phyloP scores from a whole-genome alignment of 2,113 vertebrate genomes.

The Podarcis raffonei region DNA sequence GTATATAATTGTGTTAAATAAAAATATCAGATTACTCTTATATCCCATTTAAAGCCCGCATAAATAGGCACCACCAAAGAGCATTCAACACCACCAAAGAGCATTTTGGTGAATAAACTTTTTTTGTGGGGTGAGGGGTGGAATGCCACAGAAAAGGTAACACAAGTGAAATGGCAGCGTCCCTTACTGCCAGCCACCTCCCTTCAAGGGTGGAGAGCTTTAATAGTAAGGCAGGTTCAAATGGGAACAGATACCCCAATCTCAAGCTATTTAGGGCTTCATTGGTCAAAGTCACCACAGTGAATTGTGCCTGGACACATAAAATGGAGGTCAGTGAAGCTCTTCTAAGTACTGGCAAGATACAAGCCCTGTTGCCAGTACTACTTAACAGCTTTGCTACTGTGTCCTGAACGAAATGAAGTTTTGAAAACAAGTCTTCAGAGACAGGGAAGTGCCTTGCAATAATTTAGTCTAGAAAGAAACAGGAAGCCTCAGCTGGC shows the following conservation, averaged over 20 bases:
- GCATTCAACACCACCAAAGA: not conserved
- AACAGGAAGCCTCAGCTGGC: too few species aligned
- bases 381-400: not conserved
- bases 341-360: not conserved
- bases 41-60: too few species aligned
- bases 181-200: not conserved
- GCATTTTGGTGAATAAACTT: not conserved
- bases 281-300: not conserved
- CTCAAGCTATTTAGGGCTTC: not conserved
- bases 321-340: too few species aligned
- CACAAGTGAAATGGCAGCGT: not conserved
- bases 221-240: not conserved
- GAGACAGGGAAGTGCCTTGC: not conserved
- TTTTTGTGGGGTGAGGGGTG: not conserved
- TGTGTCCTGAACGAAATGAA: not conserved
- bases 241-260: not conserved
- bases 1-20: too few species aligned
- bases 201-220: too few species aligned
- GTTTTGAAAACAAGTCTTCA: not conserved
- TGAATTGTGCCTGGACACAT: not conserved
- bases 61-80: not conserved
- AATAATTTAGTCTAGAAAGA: not conserved
- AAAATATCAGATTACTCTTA: too few species aligned
- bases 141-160: not conserved
- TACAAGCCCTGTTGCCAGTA: too few species aligned